Base-by-base conservation (phyloP, 92 coral and sea anemone genomes). In the Epizoanthus fatuus region DNA sequence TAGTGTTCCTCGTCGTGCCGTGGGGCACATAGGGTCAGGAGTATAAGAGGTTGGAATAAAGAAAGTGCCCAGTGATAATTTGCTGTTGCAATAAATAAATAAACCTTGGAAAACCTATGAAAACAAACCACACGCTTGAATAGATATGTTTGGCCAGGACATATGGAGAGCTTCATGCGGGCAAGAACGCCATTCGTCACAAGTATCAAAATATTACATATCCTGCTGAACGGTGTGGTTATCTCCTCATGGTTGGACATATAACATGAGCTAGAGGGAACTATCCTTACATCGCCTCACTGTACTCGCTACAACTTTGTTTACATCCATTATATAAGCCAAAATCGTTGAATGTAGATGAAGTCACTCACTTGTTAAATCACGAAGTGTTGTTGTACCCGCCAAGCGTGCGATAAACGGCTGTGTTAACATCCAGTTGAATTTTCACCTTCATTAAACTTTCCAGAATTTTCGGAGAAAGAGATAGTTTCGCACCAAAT, bases 321-420 rank as follows among this genome's bases (percentile, higher is more conserved):
- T 66, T 42, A 49, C 49, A 14, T 42, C 19, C 72, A 15, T 59
- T 59, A 58, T 39, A 59, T 13, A 11, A 59, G 32, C n/a, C 10
- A 2, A 59, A 75, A 10, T 49, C 53, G 11, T 44, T 9, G 49
- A 49, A 49, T 49, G 53, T 12, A 10, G 16, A 5, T 15, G 15
- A 42, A 77, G 49, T 44, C 82, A 77, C 82, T 77, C 57, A 77
- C 82, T 77, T 77, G 69, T 55, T 58, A 42, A 59, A 11, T 59
- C 15, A 38, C 69, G 53, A 49, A 49, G 53, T 49, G 53, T 59
- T 60, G 82, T 37, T 77, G 65, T 51, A 59, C 49, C 5, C 55
- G 16, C 20, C 70, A 59, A 77, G 7, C 16, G 81, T 32, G 49
- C 66, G 6, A 5, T n/a, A 58, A 42, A 44, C n/a, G 9, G 4